Base-by-base conservation (phyloP, 2,888 invertebrate species). In the Drosophila birchii region DNA sequence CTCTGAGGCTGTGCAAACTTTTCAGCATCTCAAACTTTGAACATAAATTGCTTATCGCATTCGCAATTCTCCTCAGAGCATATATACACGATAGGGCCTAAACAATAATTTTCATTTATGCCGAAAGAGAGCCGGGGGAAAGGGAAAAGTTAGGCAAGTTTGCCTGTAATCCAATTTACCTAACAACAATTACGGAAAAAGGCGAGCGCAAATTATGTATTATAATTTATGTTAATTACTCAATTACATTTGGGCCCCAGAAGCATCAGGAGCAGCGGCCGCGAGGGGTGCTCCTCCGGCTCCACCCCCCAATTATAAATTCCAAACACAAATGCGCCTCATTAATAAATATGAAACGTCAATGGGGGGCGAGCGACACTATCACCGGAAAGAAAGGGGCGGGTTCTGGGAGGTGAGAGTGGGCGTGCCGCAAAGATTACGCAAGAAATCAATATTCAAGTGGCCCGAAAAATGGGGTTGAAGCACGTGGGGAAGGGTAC, bases 161-260 rank as follows among this genome's bases (percentile, higher is more conserved):
- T 20, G 68, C 53, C 62, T 59, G 55, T 75, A 86, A 86, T 86
- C 84, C 76, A 84, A 84, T 86, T 86, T 86, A 83, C 81, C 86
- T 86, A 83, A 78, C 84, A 84, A 86, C 79, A 83, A 84, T 84
- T 84, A 86, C 63, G 74, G 49, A 75, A 76, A 78, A 82, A 77
- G 75, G 84, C 76, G 75, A 80, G 76, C 79, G 84, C 76, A 84
- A 85, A 89, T 88, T 81, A 84, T 88, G 88, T 88, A 82, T 82
- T 82, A 81, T 89, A 90, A 91, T 90, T 91, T 91, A 91, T 91
- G 91, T 88, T 91, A 91, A 91, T 91, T 89, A 89, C 88, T 81
- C 84, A 90, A 90, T 91, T 91, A 91, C 86, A 86, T 90, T 88
- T 77, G 70, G 62, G 89, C 81, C 88, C 56, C 63, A 47, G 51